Evolutionary conservation across 2,888 invertebrate species (phyloP).

Genomic region (Nomada ferruginata): DNA sequence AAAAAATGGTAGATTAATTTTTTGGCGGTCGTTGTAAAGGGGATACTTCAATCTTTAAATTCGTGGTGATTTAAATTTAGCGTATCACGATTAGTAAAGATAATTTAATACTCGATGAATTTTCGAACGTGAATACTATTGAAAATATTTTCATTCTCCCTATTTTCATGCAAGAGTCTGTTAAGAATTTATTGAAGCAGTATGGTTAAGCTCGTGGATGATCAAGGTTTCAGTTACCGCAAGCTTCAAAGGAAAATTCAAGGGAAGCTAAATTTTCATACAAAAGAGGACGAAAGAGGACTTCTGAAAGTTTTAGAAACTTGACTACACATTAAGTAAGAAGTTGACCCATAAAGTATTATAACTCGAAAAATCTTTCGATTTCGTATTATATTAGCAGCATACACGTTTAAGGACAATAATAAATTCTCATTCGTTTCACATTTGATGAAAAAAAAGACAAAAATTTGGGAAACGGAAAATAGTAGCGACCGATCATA

Average conservation of each 20-base stretch:
- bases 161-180: conserved; percentile 26
- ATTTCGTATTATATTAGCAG: background rate
- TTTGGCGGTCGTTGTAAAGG: no score
- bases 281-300: background rate
- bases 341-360: background rate
- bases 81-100: no score
- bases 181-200: conserved; percentile 13
- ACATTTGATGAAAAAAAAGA: background rate
- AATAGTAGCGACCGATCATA: conserved; percentile 11
- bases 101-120: conserved; percentile 1
- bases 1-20: no score
- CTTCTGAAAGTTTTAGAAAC: conserved; percentile 13
- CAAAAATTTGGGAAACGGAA: background rate
- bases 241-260: conserved; percentile 12
- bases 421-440: no score
- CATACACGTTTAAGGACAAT: no score
- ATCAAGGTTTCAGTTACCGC: conserved; percentile 5
- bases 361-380: conserved; percentile 18
- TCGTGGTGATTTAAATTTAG: no score
- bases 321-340: background rate
- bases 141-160: conserved; percentile 40
- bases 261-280: conserved; percentile 3
- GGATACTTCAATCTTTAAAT: no score
- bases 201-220: conserved; percentile 23
- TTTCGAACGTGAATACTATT: conserved; percentile 17